These are phyloP conservation scores for Aspidiotus destructor DNA, from an alignment of 2,888 invertebrate species.

Conservation along the genomic window DNA sequence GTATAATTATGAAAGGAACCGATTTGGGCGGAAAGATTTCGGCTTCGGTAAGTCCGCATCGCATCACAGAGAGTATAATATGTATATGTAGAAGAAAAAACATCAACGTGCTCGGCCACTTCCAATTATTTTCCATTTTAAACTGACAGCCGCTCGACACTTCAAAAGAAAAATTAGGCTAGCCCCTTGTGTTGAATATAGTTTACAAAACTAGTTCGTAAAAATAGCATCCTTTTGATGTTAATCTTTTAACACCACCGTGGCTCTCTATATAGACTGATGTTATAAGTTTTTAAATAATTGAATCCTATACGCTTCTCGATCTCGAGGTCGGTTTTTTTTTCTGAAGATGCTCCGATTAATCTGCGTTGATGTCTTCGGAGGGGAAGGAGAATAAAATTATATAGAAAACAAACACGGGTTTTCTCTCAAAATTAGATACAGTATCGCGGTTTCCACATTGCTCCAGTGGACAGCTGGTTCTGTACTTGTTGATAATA, in stretches of 20 bases:
- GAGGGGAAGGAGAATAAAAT: too few relatives aligned
- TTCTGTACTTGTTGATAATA: too few relatives aligned
- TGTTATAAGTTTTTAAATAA: slow-evolving; percentile 13
- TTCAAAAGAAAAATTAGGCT: slow-evolving; percentile 31
- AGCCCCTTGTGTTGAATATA: slow-evolving; percentile 15
- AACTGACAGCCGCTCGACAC: slow-evolving; percentile 32
- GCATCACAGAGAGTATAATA: not conserved
- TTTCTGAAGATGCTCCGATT: not conserved
- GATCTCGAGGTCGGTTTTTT: not conserved
- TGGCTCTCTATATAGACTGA: slow-evolving; percentile 15
- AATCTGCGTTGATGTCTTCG: not conserved
- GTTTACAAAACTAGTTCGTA: slow-evolving; percentile 32
- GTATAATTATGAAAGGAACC: slow-evolving; percentile 30
- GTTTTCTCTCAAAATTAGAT: too few relatives aligned
- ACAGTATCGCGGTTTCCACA: too few relatives aligned
- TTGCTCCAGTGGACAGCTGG: too few relatives aligned
- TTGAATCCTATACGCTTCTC: slow-evolving; percentile 11
- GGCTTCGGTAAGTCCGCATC: slow-evolving; percentile 23
- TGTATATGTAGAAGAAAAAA: slow-evolving; percentile 16
- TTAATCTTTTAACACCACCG: slow-evolving; percentile 29
- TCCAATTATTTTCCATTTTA: slow-evolving; percentile 31
- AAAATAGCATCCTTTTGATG: slow-evolving; percentile 32
- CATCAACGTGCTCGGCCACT: slow-evolving; percentile 32
- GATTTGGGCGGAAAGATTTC: slow-evolving; percentile 31
- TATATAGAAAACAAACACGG: too few relatives aligned